These are phyloP conservation scores for Rostratula benghalensis DNA, from an alignment of 2,113 vertebrate species.

Conservation along the genomic window DNA sequence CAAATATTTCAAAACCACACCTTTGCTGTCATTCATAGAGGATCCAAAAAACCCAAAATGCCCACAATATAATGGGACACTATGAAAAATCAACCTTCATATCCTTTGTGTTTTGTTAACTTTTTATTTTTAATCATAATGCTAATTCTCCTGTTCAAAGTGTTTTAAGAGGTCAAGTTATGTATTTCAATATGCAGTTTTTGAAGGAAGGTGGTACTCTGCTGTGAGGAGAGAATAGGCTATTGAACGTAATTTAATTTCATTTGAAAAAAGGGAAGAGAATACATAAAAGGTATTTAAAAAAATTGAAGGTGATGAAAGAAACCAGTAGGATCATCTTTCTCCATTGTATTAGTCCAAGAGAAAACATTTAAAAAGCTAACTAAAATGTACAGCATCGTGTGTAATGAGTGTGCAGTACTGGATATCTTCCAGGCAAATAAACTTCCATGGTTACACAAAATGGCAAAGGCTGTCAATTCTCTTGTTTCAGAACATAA, in stretches of 20 bases:
- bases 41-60: neutral
- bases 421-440: neutral
- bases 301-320: neutral
- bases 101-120: neutral
- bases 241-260: neutral
- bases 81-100: neutral
- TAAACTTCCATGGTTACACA: neutral
- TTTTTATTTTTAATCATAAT: neutral
- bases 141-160: neutral
- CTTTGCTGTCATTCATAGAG: neutral
- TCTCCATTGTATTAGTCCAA: neutral
- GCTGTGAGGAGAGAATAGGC: neutral
- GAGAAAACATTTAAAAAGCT: neutral
- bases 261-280: neutral
- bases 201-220: neutral
- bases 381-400: neutral
- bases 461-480: neutral
- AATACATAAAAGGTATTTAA: neutral
- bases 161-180: neutral
- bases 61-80: neutral
- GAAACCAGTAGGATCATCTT: neutral
- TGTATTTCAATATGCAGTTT: neutral
- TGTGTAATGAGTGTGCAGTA: neutral
- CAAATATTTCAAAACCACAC: neutral
- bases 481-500: neutral